Conservation (phyloP, 2,888 invertebrate genomes). For the Heliconius cydno region DNA sequence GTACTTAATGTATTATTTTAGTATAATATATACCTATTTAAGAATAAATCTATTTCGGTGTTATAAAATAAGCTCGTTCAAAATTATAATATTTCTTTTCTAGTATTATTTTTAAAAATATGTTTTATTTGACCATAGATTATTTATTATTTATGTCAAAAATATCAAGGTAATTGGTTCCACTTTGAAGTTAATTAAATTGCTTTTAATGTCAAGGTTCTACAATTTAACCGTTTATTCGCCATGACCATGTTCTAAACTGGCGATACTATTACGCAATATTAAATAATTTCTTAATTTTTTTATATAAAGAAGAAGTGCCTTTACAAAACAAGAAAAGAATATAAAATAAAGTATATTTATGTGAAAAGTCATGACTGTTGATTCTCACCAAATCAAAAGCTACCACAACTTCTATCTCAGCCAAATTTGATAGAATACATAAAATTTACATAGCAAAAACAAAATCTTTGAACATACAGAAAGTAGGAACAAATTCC, state of each 20-base stretch:
- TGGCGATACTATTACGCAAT: constrained; percentile 26
- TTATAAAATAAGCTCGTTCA: neutral
- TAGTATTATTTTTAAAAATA: neutral
- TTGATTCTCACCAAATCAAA: constrained; percentile 8
- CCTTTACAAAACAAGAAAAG: neutral
- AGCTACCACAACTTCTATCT: neutral
- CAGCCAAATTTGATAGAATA: constrained; percentile 28
- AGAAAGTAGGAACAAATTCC: constrained; percentile 31
- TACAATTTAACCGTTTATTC: constrained; percentile 34
- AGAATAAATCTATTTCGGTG: too few species aligned
- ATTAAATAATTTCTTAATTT: constrained; percentile 22
- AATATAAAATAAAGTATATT: neutral
- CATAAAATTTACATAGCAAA: constrained; percentile 47
- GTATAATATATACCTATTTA: neutral
- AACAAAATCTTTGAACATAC: constrained; percentile 37
- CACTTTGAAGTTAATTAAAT: constrained; percentile 20
- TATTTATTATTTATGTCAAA: constrained; percentile 4
- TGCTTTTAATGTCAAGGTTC: constrained; percentile 38
- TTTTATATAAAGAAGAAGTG: neutral
- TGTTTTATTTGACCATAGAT: neutral
- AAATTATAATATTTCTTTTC: neutral
- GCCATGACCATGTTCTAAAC: constrained; percentile 36
- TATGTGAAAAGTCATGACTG: constrained; percentile 4
- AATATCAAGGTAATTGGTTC: constrained; percentile 23
- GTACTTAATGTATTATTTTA: neutral